Percentiles rank a stretch among this genome's conserved stretches.
Evolutionary conservation across 2,797 vertebrate species (phyloP).

Genomic region (Podarcis lilfordi): DNA sequence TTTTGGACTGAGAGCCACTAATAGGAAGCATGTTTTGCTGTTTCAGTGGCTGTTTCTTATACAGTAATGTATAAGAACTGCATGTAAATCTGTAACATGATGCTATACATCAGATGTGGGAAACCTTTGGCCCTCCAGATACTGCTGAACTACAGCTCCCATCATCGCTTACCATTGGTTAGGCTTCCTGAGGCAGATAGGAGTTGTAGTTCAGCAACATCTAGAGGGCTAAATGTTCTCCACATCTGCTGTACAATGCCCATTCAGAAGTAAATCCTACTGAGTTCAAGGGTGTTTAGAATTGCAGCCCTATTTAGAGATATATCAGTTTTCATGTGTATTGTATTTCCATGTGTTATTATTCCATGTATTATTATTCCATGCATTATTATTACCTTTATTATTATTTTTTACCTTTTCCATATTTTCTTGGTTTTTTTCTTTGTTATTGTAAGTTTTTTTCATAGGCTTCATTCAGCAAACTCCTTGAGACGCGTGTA

Average conservation of each 20-base stretch:
- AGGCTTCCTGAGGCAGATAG: no score
- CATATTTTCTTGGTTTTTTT: slow-evolving; percentile 48
- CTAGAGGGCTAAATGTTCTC: no score
- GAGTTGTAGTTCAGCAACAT: no score
- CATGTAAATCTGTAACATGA: not conserved
- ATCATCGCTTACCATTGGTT: no score
- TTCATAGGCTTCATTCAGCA: slow-evolving; percentile 86
- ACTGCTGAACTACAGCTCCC: no score
- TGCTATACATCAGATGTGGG: not conserved
- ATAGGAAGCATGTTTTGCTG: not conserved
- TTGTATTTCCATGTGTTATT: slow-evolving; percentile 52
- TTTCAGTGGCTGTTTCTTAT: not conserved
- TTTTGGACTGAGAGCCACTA: not conserved
- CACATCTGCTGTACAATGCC: not conserved
- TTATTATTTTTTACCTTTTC: slow-evolving; percentile 47
- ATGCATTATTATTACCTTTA: not conserved
- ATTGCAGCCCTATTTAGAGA: not conserved
- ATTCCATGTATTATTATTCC: no score
- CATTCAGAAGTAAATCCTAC: not conserved
- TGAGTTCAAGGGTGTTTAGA: not conserved
- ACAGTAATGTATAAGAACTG: not conserved
- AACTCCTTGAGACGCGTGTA: slow-evolving; percentile 90
- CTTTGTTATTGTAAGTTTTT: slow-evolving; percentile 81
- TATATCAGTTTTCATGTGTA: not conserved
- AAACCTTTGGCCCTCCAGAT: no score